phyloP scores from a whole-genome alignment of 2,797 vertebrate species.

The Acanthopagrus latus region DNA sequence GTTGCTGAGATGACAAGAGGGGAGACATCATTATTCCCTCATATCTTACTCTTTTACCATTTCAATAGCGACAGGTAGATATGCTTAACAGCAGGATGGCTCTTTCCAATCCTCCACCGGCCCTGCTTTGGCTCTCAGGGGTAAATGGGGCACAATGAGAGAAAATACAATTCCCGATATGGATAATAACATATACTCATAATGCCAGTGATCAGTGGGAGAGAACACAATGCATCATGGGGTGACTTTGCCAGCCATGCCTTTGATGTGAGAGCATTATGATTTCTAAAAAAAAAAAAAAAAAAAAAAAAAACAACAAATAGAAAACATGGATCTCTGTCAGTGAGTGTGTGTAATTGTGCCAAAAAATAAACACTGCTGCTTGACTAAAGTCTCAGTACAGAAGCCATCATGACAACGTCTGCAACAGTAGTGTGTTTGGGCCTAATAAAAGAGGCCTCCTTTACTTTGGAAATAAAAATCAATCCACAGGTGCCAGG shows the following conservation, averaged over 20 bases:
- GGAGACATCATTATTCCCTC: slow-evolving; percentile 68
- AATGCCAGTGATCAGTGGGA: slow-evolving; percentile 77
- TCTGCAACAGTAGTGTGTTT: neutral
- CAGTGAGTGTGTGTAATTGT: slow-evolving; percentile 24
- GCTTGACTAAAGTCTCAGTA: slow-evolving; percentile 23
- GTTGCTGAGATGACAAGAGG: slow-evolving; percentile 67
- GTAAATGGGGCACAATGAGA: slow-evolving; percentile 68
- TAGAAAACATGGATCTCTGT: slow-evolving; percentile 35
- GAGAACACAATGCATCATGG: slow-evolving; percentile 71
- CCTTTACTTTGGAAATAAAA: slow-evolving; percentile 6
- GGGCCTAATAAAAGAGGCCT: neutral
- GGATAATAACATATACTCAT: slow-evolving; percentile 77
- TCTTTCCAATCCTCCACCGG: slow-evolving; percentile 62
- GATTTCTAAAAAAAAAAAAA: slow-evolving; percentile 38
- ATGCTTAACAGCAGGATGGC: slow-evolving; percentile 70
- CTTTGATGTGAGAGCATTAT: slow-evolving; percentile 81
- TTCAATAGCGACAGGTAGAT: slow-evolving; percentile 67
- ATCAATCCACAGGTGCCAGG: neutral
- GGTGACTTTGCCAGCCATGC: slow-evolving; percentile 63
- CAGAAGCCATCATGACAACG: slow-evolving; percentile 17
- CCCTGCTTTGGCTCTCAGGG: slow-evolving; percentile 66
- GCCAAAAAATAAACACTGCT: slow-evolving; percentile 48
- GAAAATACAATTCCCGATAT: slow-evolving; percentile 63
- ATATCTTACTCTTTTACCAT: slow-evolving; percentile 64
- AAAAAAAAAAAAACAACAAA: slow-evolving; percentile 52